These are phyloP conservation scores for Leptobrachium ailaonicum DNA, from an alignment of 2,113 vertebrate species.

Conservation along the genomic window DNA sequence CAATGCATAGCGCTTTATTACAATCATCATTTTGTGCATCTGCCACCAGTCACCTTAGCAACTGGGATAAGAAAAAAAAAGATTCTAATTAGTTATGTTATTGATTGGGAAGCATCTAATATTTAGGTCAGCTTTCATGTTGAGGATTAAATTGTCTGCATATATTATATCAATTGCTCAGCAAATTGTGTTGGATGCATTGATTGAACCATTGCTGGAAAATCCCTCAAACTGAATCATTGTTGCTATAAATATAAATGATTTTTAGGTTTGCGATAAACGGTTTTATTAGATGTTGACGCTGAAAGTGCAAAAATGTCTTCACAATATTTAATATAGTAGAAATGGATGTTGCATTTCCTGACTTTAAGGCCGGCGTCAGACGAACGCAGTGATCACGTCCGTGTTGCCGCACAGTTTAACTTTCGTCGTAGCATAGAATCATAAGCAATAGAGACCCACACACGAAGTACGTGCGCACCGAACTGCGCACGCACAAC, in stretches of 20 bases:
- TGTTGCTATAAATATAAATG: conserved; percentile 5
- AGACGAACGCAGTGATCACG: too few species aligned
- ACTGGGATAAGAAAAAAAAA: conserved; percentile 24
- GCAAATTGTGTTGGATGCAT: conserved; percentile 19
- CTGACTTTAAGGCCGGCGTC: too few species aligned
- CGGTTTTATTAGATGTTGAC: neutral
- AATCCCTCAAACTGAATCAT: neutral
- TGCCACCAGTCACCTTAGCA: conserved; percentile 45
- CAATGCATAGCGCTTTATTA: conserved; percentile 6
- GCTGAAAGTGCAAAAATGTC: neutral
- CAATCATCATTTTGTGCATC: conserved; percentile 21
- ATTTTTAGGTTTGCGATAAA: neutral
- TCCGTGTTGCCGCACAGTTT: too few species aligned
- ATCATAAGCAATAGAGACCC: too few species aligned
- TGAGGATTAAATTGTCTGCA: conserved; percentile 34
- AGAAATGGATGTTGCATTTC: too few species aligned
- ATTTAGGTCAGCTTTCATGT: conserved; percentile 46
- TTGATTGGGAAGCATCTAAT: conserved; percentile 44
- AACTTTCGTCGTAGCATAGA: too few species aligned
- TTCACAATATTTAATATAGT: too few species aligned
- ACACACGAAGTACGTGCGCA: too few species aligned
- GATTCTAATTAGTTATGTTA: conserved; percentile 46
- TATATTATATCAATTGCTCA: conserved; percentile 35
- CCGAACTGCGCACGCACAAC: too few species aligned
- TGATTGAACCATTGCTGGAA: neutral